Conservation (phyloP, 2,797 vertebrate species). For the Poecilia velifera region DNA sequence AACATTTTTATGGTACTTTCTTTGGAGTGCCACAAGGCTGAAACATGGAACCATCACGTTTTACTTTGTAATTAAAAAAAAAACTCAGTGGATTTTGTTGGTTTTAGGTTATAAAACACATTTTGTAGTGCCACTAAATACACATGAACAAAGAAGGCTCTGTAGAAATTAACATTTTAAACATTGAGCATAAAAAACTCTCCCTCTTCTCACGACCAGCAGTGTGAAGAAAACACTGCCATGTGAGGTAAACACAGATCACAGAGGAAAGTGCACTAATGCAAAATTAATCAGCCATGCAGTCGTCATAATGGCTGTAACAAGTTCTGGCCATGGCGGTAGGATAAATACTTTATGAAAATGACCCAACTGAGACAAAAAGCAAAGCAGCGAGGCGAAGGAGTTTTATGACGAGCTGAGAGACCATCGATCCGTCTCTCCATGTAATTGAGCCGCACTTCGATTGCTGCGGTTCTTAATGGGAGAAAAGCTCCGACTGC, state of each 20-base stretch:
- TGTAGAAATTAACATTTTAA: background rate
- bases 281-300: constrained; percentile 67
- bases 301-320: constrained; percentile 66
- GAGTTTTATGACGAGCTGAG: constrained; percentile 56
- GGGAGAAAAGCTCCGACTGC: constrained; percentile 52
- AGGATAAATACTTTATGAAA: constrained; percentile 84
- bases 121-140: background rate
- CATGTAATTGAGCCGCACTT: constrained; percentile 71
- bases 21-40: background rate
- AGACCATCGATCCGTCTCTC: constrained; percentile 73
- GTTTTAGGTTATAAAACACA: background rate
- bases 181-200: background rate
- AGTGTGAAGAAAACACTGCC: constrained; percentile 25
- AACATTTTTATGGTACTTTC: background rate
- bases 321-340: constrained; percentile 53
- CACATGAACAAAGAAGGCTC: background rate
- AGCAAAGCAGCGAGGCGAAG: constrained; percentile 40
- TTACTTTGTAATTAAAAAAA: background rate
- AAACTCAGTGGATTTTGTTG: background rate
- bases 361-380: constrained; percentile 67
- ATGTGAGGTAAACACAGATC: constrained; percentile 32
- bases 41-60: background rate
- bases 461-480: constrained; percentile 61
- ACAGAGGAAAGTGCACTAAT: constrained; percentile 58
- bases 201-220: background rate